Base-by-base conservation (phyloP, 1,140 invertebrate species). In the Papilio helenus region DNA sequence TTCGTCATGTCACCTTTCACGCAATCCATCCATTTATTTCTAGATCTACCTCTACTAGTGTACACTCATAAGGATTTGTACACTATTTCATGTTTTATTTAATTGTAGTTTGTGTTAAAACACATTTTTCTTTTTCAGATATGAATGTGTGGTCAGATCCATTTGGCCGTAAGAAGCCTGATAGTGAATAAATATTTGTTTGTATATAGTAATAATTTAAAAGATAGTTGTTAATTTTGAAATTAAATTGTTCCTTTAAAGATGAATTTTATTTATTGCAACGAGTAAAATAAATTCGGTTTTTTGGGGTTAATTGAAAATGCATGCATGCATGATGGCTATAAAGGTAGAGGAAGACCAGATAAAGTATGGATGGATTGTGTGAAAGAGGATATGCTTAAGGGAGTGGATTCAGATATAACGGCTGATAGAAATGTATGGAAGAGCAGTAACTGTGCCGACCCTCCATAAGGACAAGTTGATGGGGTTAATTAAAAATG, bases 71-170 rank as follows among this genome's bases (percentile, higher is more conserved):
- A 39, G 8, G 5, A 39, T 1, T 39, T 39, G 34, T 39, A 39
- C 34, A 39, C 34, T 39, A 39, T 8, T 39, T 39, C 34, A 39
- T 39, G 34, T 39, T 39, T 39, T 39, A 39, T 39, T 39, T 39
- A 8, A 39, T 39, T 34, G 3, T 34, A 34, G 8, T 26, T 61
- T 61, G 10, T 1, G 16, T 4, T 29, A 14, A 61, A 26, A 58
- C 9, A 58, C 3, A 2, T 23, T 16, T 81, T 77, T 86, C 86
- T 85, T 85, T 96, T 96, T 85, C 92, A 97, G 96, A 96, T 93
- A 97, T 97, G 96, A 97, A 96, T 92, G 95, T 97, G 20, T 97
- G 96, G 96, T 92, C 95, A 65, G 96, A 97, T 95, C 96, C 96
- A 71, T 97, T 97, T 94, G 95, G 94, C 55, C 92, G 95, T 72